Evolutionary conservation across 2,797 vertebrate species (phyloP), one percentile per base, ranked within the genome.

Genomic region (Cynopterus sphinx): DNA sequence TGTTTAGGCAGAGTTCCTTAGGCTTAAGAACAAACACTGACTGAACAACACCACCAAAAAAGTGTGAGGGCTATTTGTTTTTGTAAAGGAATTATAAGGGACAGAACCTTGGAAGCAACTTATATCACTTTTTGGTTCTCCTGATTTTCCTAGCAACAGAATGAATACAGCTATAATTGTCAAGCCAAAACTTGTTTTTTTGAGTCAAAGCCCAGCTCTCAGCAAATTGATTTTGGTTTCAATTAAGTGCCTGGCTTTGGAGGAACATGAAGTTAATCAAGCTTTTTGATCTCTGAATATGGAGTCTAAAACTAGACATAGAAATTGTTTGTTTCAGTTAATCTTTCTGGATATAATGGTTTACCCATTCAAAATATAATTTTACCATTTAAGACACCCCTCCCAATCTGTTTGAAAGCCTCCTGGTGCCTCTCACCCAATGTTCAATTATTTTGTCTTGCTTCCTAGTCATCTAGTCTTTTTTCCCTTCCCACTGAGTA

Each of bases 221-320:
- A 65, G 85, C 68, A 95, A 95, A 91, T 7, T 82, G 95, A 81
- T 88, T 90, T 92, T 93, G 16, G 51, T 91, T 97, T 97, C 55
- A 57, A 31, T 67, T 97, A 95, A 96, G 85, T 88, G 82, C 55
- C 67, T 96, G 81, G 73, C 43, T 46, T 68, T 39, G 3, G 46
- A 87, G 28, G 9, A 33, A 77, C 19, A 51, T 68, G 59, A 75
- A 94, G n/a, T n/a, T 85, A 87, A 92, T 81, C 41, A 75, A 91
- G 33, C 5, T 31, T 81, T 96, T 75, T 94, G 65, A 90, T 49
- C 36, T 87, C n/a, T 49, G 6, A n/a, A 22, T 65, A 41, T 41
- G 55, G 21, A 17, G 49, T 90, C 10, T 51, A 17, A 74, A 53
- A 91, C 33, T 90, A 61, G 31, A 39, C 19, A 11, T 21, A 33